Evolutionary conservation across 2,113 vertebrate species (phyloP), one percentile per base, ranked within the genome.

Genomic region (Oreochromis aureus): DNA sequence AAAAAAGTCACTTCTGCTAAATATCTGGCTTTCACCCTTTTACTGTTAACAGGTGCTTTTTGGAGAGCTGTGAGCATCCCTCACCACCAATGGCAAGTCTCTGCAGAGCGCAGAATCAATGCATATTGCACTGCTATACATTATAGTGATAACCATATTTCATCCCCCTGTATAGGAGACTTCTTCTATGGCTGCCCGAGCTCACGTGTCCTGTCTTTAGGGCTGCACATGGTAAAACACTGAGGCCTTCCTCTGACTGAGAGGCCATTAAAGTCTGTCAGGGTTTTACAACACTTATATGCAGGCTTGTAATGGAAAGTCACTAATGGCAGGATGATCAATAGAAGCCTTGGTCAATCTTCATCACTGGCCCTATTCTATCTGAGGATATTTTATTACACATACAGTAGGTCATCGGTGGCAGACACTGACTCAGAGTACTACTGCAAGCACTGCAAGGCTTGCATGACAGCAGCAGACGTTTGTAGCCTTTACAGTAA

Each of bases 291-390:
- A 87, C 78, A 87, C 81, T 83, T 87, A 89, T 84, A 87, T 69
- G 83, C 85, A 91, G 92, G 51, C 86, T 93, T 66, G 71, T 95
- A 95, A 95, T 95, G 95, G 95, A 89, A 91, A 92, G 90, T 85
- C 91, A 87, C 93, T 96, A 96, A 96, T 95, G 95, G 93, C 79
- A 82, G 80, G 56, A 78, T 90, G 93, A 94, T 96, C 94, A 94
- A 95, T 95, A 95, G 27, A 91, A 89, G 90, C 84, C 90, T 86
- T 55, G 69, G 87, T 87, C 90, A 85, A 32, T 91, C 76, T 87
- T 84, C 88, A 91, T 93, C 80, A 30, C 85, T 15, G 39, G 51
- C 56, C 36, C 48, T 89, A 80, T 27, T 59, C 90, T 58, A 86
- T 71, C 59, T 90, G 51, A 56, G 36, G 55, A 79, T 90, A 87